Evolutionary conservation across 2,797 vertebrate genomes (phyloP).

Genomic region (Staurois parvus): DNA sequence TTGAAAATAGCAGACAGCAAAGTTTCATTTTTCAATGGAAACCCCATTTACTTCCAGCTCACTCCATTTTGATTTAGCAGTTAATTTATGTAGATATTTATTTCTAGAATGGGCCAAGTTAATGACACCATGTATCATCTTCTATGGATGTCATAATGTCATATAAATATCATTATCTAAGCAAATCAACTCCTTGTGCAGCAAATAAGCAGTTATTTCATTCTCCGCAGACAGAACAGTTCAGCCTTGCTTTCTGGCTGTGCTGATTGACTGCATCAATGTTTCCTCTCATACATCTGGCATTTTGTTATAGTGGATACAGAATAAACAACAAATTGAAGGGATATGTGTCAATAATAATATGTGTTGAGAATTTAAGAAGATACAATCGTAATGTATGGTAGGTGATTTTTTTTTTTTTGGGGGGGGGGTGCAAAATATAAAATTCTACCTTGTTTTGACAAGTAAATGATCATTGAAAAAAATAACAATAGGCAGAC

Average conservation of each 20-base stretch:
- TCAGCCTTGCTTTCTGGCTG: slow-evolving; percentile 26
- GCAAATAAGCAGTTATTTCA: slow-evolving; percentile 57
- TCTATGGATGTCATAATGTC: slow-evolving; percentile 58
- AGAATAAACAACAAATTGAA: neutral
- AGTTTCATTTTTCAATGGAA: slow-evolving; percentile 55
- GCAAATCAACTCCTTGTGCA: slow-evolving; percentile 57
- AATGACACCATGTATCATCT: slow-evolving; percentile 61
- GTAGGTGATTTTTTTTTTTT: no score
- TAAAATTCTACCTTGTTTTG: no score
- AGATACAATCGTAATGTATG: no score
- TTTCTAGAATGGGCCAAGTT: slow-evolving; percentile 53
- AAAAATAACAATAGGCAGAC: no score
- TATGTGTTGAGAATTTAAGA: no score
- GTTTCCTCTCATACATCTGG: neutral
- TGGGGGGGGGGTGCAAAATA: no score
- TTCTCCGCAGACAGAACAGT: slow-evolving; percentile 34
- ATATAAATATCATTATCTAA: slow-evolving; percentile 63
- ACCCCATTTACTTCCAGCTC: slow-evolving; percentile 38
- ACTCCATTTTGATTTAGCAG: slow-evolving; percentile 51
- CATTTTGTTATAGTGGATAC: neutral
- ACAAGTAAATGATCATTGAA: no score
- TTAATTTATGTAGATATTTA: slow-evolving; percentile 62
- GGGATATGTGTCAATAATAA: neutral
- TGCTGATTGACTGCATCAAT: slow-evolving; percentile 20
- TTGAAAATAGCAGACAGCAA: slow-evolving; percentile 33